Evolutionary conservation across 92 coral and sea anemone species (phyloP), one percentile per base, ranked within the genome.

Genomic region (Chrysogorgia sp.): DNA sequence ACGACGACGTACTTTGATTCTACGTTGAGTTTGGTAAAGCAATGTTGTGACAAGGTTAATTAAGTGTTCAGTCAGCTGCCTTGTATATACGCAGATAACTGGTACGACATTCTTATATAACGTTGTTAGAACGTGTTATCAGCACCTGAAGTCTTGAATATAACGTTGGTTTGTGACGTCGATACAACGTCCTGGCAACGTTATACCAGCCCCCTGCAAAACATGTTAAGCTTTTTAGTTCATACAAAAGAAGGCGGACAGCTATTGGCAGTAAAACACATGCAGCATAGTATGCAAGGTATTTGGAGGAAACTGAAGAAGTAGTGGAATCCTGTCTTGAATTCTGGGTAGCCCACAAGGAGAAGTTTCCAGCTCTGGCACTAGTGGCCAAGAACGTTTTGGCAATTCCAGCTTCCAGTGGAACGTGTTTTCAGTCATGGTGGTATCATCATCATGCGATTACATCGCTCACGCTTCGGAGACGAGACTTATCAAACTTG

Each of bases 361-460:
- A 45, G 52, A 45, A 9, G 19, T 45, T 45, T 45, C 52, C 52
- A 45, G 52, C 52, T 45, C 52, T 45, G 52, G 52, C 19, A 19
- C 52, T 45, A 45, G 10, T 45, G 19, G 52, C 52, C 9, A 45
- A 45, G 52, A 45, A 45, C 9, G 52, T 45, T 45, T 45, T 45
- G 52, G 52, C 52, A 45, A 45, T 45, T 45, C 52, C 52, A 9
- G 52, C 52, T 45, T 45, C 64, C 64, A 58, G 64, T 58, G 64
- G 64, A 58, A 35, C 64, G 64, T 58, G 33, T 58, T 58, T 58
- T 58, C 64, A 58, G 64, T 58, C 64, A 35, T 58, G 64, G 64
- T 58, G 64, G 64, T 58, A 58, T 58, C 64, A 58, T 58, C 30
- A 58, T 58, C n/a, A n/a, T n/a, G 64, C 64, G 64, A 58, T 35